Evolutionary conservation across 2,888 invertebrate genomes (phyloP), one percentile per base, ranked within the genome.

Genomic region (Allacma fusca): DNA sequence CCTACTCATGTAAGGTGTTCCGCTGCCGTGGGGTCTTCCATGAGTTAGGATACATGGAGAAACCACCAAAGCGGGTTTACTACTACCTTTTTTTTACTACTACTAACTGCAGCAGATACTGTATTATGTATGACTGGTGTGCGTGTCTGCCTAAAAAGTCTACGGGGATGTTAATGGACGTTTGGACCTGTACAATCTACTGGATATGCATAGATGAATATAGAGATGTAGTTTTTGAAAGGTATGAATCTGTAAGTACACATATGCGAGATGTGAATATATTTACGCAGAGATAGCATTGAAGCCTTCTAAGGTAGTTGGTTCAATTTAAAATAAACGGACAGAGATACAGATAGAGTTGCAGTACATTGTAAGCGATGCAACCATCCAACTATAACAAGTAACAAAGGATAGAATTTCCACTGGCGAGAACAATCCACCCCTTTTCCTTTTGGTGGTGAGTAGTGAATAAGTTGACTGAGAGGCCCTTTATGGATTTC

Each of bases 401-500:
- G 50, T 50, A 50, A 50, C 50, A 50, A 50, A 50, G 50, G 50
- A 50, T 50, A 50, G 50, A 50, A 50, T 50, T 50, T 50, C 50
- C 50, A 50, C 50, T 50, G 50, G 50, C 50, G 50, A 50, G 50
- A 50, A 50, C 50, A 50, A 67, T 67, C 67, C 67, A 67, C 67
- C 67, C 67, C 67, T 67, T 67, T 67, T 64, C 26, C 24, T 28
- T 67, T 67, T 67, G 67, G 16, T 28, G 28, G 28, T 64, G 64
- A 34, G 67, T 34, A 34, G 29, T 67, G 67, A 67, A 67, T 67
- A 67, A 64, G 26, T 23, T 64, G 64, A 28, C 12, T 16, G 67
- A 67, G 67, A 67, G 67, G 67, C 67, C 67, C 67, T 67, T 67
- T 67, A 67, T 67, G 67, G 67, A 67, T 67, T 67, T 67, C 67